phyloP scores from a whole-genome alignment of 2,113 vertebrate species.

The Anguilla japonica region DNA sequence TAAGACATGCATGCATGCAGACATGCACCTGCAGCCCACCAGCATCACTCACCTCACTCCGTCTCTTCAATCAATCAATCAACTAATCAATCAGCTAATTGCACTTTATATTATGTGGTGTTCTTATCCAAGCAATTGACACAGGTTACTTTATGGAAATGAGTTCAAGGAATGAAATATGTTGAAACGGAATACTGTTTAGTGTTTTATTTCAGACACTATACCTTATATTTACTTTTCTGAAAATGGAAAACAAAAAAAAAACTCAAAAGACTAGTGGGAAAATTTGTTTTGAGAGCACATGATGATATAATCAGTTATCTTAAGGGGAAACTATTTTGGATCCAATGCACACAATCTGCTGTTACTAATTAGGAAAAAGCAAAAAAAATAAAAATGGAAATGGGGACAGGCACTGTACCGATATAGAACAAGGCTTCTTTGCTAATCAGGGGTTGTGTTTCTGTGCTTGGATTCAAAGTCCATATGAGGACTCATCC shows the following conservation, averaged over 20 bases:
- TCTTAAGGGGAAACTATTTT: too few species aligned
- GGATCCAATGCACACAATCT: background rate
- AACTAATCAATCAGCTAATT: background rate
- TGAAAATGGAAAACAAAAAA: too few species aligned
- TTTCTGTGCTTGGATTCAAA: background rate
- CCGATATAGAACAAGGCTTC: background rate
- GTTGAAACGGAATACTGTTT: too few species aligned
- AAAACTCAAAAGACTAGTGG: too few species aligned
- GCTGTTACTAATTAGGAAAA: background rate
- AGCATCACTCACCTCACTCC: background rate
- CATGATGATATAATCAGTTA: too few species aligned
- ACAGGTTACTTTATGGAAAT: too few species aligned
- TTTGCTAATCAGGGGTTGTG: background rate
- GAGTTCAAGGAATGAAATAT: too few species aligned
- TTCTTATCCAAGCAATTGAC: too few species aligned
- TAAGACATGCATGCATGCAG: background rate
- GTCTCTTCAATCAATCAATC: background rate
- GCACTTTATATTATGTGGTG: background rate
- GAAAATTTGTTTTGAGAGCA: too few species aligned
- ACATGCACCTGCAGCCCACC: background rate
- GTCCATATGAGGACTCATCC: background rate
- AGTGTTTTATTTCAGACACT: too few species aligned
- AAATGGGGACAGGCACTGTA: background rate
- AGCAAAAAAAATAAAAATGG: background rate
- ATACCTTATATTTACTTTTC: too few species aligned